Evolutionary conservation across 2,113 vertebrate genomes (phyloP), one percentile per base, ranked within the genome.

Genomic region (Tichodroma muraria): DNA sequence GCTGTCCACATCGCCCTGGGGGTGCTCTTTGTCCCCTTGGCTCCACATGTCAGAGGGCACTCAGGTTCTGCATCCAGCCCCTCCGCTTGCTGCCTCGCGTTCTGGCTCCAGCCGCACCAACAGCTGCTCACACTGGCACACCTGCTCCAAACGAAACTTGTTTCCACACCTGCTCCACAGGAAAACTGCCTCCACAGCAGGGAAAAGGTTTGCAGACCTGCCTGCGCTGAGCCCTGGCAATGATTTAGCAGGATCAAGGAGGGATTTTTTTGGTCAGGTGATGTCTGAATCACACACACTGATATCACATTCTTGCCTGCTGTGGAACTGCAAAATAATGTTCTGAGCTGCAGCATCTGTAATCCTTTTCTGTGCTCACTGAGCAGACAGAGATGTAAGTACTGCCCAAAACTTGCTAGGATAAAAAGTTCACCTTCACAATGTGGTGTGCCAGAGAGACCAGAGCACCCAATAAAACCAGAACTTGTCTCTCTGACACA

Each of bases 401-500:
- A 50, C 59, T 80, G 66, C 64, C 59, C 63, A 59, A 57, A 64
- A 69, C 38, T 14, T 40, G 31, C 60, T 54, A 70, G 66, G 68
- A 56, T 19, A 75, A n/a, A 59, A 80, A 64, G 13, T 15, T 56
- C 45, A 75, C 68, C 47, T 28, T 59, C 4, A 3, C 27, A 52
- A 52, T 0, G 6, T 21, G 12, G 37, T 28, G 78, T 93, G 95
- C 88, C 96, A 95, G 96, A 93, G 90, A 96, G 75, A 83, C 76
- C 92, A 93, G 50, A 90, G 91, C 93, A 70, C 79, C 83, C 82
- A 85, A n/a, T 35, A 95, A 96, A 96, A 95, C 68, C 88, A 97
- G 89, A 96, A 65, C 78, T 81, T 57, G 53, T 82, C 84, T 94
- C 90, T 92, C 89, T 95, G 89, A 93, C 82, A 83, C 95, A 92